Conservation (phyloP, 2,797 vertebrate species). For the Crenuchus spilurus region DNA sequence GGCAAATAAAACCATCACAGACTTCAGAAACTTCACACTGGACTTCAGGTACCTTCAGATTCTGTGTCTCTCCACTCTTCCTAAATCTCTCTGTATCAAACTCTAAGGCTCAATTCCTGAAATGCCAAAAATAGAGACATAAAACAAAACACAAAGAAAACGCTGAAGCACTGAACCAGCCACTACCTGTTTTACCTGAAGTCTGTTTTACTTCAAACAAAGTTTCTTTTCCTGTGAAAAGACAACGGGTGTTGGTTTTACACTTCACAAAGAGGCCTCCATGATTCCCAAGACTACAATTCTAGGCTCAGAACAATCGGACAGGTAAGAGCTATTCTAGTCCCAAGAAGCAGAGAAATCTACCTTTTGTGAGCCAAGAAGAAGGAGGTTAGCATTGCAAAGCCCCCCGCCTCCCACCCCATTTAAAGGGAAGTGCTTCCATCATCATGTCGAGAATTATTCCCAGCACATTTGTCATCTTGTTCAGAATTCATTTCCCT, state of each 20-base stretch:
- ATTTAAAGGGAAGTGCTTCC: constrained; percentile 40
- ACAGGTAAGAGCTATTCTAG: constrained; percentile 43
- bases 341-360: constrained; percentile 28
- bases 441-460: constrained; percentile 62
- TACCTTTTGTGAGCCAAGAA: constrained; percentile 20
- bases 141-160: neutral
- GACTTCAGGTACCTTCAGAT: neutral
- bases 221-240: constrained; percentile 12
- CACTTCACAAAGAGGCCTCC: constrained; percentile 14
- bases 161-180: neutral
- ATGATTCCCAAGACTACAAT: constrained; percentile 32
- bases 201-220: constrained; percentile 12
- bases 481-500: constrained; percentile 65
- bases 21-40: too few species aligned
- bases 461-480: constrained; percentile 65
- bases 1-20: too few species aligned
- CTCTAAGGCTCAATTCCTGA: constrained; percentile 18
- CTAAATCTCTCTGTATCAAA: neutral
- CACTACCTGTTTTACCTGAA: constrained; percentile 1
- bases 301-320: constrained; percentile 30
- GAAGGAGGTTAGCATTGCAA: constrained; percentile 35
- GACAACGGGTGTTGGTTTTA: constrained; percentile 16
- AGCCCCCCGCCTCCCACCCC: constrained; percentile 24
- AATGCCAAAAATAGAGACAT: constrained; percentile 13
- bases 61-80: neutral